Evolutionary conservation across 2,113 vertebrate species (phyloP).

Genomic region (Aphyosemion australe): DNA sequence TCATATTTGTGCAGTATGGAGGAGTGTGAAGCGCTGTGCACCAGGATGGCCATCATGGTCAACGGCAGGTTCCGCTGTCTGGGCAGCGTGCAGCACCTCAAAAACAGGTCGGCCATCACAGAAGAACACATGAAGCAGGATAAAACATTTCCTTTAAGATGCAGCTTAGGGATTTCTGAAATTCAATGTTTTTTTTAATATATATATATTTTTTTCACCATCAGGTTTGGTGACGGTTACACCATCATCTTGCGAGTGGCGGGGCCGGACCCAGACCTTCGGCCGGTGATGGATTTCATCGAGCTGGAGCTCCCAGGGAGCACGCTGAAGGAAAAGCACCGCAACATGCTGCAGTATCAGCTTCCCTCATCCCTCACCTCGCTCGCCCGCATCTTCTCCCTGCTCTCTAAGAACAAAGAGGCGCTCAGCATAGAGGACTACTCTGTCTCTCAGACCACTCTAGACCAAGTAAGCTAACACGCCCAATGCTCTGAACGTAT

Average conservation of each 20-base stretch:
- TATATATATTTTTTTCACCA: background rate
- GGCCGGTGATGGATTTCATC: constrained; percentile 92
- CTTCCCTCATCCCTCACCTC: constrained; percentile 91
- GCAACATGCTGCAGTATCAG: constrained; percentile 98
- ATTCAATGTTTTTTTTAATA: too few species aligned
- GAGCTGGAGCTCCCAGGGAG: constrained; percentile 90
- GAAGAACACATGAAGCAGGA: background rate
- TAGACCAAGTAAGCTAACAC: constrained; percentile 92
- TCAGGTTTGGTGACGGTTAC: constrained; percentile 96
- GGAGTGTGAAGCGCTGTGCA: constrained; percentile 96
- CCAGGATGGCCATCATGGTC: constrained; percentile 98
- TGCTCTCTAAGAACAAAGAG: constrained; percentile 93
- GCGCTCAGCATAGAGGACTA: constrained; percentile 96
- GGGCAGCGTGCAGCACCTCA: constrained; percentile 96
- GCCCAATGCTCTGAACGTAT: background rate
- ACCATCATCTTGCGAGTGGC: constrained; percentile 94
- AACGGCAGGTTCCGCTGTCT: constrained; percentile 96
- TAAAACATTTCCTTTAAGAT: too few species aligned
- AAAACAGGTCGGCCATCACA: constrained; percentile 85
- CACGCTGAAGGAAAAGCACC: constrained; percentile 94
- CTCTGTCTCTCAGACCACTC: constrained; percentile 97
- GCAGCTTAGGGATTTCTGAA: too few species aligned
- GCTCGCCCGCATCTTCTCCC: constrained; percentile 93
- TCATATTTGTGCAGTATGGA: constrained; percentile 86
- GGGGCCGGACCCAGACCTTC: constrained; percentile 88